Base-by-base conservation (phyloP, 2,888 invertebrate species). In the Luperina nickerlii region DNA sequence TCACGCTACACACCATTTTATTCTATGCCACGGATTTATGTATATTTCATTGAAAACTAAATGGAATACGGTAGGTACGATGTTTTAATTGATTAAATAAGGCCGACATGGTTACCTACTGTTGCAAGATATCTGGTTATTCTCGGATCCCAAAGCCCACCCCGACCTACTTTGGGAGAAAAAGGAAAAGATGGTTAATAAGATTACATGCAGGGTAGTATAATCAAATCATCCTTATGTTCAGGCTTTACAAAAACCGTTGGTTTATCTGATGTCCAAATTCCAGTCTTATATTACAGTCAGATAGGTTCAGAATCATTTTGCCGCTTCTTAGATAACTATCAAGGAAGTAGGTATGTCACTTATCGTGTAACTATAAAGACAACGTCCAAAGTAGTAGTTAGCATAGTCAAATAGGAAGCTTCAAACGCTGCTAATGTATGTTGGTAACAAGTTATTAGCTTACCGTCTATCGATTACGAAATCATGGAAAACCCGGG, bases 1-100 rank as follows among this genome's bases (percentile, higher is more conserved):
- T 89, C 88, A 91, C 89, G 90, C 90, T 76, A 82, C 83, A 76
- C 76, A 69, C 74, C 79, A 83, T 82, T 86, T 85, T 84, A 78
- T 81, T 78, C 72, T 85, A 88, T 80, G 72, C 80, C 79, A 75
- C 70, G 78, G 72, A 85, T 83, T 86, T 85, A 84, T n/a, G n/a
- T n/a, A n/a, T 89, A 79, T 86, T 76, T 79, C 76, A 81, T 83
- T 80, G 78, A 20, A 78, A 82, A 82, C 45, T 78, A 66, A 75
- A 77, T 77, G 7, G 54, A 57, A 62, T 62, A 32, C 65, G 13
- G 60, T 6, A 51, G 51, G 20, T 24, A 54, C 57, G 1, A 69
- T 68, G 54, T 65, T 76, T 77, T 65, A 70, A 70, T 74, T 71
- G 48, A 71, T 72, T 66, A 15, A 67, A 74, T 65, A 48, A 48